Evolutionary conservation across 2,797 vertebrate species (phyloP).

Genomic region (Morus bassanus): DNA sequence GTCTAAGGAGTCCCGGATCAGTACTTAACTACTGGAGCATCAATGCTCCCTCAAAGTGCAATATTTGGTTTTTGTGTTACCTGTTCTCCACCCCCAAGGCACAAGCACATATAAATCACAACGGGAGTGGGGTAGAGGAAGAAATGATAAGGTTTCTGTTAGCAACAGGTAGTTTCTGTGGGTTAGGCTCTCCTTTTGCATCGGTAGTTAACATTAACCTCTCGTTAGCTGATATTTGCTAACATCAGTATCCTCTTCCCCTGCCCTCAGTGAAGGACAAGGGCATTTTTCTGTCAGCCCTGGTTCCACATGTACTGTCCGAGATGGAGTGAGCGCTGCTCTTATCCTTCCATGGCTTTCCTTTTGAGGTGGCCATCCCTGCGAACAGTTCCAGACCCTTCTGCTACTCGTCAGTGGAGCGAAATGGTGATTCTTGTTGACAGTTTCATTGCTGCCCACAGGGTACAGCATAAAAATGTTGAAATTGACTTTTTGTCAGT

Average conservation of each 20-base stretch:
- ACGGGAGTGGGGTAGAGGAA: neutral
- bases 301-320: neutral
- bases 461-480: neutral
- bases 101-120: neutral
- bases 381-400: conserved; percentile 24
- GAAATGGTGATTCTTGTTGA: neutral
- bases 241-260: neutral
- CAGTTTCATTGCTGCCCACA: neutral
- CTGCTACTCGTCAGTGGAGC: neutral
- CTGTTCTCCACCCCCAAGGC: neutral
- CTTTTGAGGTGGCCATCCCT: conserved; percentile 3
- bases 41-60: neutral
- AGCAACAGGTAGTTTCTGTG: conserved; percentile 11
- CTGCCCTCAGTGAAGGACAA: neutral
- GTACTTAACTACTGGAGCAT: neutral
- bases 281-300: neutral
- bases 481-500: neutral
- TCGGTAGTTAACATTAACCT: neutral
- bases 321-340: neutral
- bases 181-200: neutral
- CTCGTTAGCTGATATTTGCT: neutral
- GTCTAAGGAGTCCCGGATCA: neutral
- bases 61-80: neutral
- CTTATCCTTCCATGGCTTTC: neutral
- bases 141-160: neutral